phyloP scores from a whole-genome alignment of 2,797 vertebrate genomes.

The Takifugu rubripes region DNA sequence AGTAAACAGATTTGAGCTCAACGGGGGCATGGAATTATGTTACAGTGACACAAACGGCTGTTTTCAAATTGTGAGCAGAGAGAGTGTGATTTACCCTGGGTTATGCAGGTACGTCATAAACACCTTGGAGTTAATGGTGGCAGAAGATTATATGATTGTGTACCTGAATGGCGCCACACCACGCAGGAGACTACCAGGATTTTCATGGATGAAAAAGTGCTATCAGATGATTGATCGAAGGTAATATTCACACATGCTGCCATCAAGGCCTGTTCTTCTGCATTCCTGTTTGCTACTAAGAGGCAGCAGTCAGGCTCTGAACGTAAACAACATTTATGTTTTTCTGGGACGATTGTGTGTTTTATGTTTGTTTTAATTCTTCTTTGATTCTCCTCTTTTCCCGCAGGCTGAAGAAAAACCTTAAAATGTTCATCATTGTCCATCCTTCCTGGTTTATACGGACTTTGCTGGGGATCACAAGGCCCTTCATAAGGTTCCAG shows the following conservation, averaged over 20 bases:
- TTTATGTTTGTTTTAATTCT: not conserved
- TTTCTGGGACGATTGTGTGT: no score
- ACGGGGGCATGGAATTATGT: no score
- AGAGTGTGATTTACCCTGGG: not conserved
- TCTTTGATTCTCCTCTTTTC: slow-evolving; percentile 12
- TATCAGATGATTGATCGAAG: slow-evolving; percentile 98
- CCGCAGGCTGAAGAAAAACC: slow-evolving; percentile 87
- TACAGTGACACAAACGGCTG: no score
- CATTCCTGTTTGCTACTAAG: not conserved
- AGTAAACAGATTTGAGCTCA: no score
- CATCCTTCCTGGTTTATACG: slow-evolving; percentile 96
- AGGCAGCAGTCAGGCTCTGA: no score
- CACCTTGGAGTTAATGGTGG: slow-evolving; percentile 96
- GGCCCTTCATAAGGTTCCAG: slow-evolving; percentile 88
- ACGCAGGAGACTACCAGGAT: slow-evolving; percentile 90
- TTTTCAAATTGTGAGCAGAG: no score
- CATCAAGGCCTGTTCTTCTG: not conserved
- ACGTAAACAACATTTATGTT: no score
- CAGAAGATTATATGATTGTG: slow-evolving; percentile 98
- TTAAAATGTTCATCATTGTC: slow-evolving; percentile 93
- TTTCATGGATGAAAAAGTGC: slow-evolving; percentile 97
- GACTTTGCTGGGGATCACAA: slow-evolving; percentile 87
- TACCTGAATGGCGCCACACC: slow-evolving; percentile 97
- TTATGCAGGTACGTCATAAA: slow-evolving; percentile 91
- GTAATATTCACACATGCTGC: slow-evolving; percentile 52